phyloP scores from a whole-genome alignment of 2,113 vertebrate genomes.

The Tyto alba region DNA sequence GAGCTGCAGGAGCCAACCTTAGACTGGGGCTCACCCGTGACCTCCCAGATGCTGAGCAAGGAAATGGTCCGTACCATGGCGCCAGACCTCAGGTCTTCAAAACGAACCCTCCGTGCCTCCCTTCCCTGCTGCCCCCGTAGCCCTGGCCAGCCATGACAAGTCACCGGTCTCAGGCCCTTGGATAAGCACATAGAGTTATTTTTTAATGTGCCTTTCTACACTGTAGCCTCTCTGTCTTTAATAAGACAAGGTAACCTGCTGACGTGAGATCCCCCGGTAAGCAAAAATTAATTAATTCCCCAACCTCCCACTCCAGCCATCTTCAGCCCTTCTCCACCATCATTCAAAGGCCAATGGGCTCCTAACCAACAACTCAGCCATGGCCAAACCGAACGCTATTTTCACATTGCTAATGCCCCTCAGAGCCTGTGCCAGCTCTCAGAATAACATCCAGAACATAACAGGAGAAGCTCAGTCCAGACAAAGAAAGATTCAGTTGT shows the following conservation, averaged over 20 bases:
- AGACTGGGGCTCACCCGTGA: conserved; percentile 12
- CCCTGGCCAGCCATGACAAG: background rate
- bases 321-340: background rate
- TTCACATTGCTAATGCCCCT: background rate
- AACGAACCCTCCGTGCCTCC: background rate
- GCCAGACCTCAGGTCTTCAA: background rate
- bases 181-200: background rate
- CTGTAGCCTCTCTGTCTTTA: background rate
- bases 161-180: background rate
- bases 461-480: background rate
- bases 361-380: background rate
- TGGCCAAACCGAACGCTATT: background rate
- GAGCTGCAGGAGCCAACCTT: conserved; percentile 14
- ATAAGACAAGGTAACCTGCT: background rate
- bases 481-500: background rate
- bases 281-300: background rate
- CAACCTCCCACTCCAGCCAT: background rate
- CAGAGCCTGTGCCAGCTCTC: background rate
- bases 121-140: background rate
- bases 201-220: background rate
- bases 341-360: background rate
- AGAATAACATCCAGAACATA: background rate
- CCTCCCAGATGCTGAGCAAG: background rate
- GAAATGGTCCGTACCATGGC: background rate
- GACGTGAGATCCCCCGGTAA: background rate